These are phyloP conservation scores for Augochlora pura DNA, from an alignment of 1,140 invertebrate species.

Conservation along the genomic window DNA sequence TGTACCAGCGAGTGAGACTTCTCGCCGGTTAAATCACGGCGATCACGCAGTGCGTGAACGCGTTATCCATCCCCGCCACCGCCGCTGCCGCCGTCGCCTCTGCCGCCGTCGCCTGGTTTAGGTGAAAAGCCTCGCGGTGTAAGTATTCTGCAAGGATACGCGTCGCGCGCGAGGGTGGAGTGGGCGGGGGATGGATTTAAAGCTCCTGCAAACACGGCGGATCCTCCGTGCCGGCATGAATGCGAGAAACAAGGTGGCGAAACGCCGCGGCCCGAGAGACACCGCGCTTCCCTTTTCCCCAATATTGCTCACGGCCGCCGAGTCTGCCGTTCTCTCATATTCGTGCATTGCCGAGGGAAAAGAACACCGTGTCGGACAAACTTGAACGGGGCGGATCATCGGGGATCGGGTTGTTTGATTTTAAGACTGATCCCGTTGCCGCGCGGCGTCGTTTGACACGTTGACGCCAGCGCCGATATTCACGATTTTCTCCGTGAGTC, in stretches of 20 bases:
- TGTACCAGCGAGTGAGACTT: conserved; percentile 26
- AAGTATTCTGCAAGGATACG: conserved; percentile 34
- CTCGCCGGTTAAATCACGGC: conserved; percentile 48
- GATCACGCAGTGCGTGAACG: conserved; percentile 38
- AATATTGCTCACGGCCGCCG: conserved; percentile 16
- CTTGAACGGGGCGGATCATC: too few relatives aligned
- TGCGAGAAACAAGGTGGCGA: conserved; percentile 68
- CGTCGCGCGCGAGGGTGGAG: too few relatives aligned
- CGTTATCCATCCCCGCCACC: too few relatives aligned
- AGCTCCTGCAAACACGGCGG: conserved; percentile 58
- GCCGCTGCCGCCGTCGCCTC: too few relatives aligned
- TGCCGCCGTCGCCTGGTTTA: conserved; percentile 2
- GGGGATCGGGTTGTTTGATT: too few relatives aligned
- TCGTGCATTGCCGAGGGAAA: not conserved
- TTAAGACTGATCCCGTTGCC: too few relatives aligned
- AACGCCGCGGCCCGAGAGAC: conserved; percentile 62
- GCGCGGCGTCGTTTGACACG: too few relatives aligned
- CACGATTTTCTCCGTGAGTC: too few relatives aligned
- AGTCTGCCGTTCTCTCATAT: conserved; percentile 17
- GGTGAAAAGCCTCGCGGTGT: conserved; percentile 29
- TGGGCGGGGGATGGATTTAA: conserved; percentile 37
- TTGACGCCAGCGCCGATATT: too few relatives aligned
- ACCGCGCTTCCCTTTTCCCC: conserved; percentile 60
- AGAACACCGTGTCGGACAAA: too few relatives aligned
- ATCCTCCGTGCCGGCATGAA: conserved; percentile 62